Conservation (phyloP, 2,888 invertebrate species). For the Hoplodrina ambigua region DNA sequence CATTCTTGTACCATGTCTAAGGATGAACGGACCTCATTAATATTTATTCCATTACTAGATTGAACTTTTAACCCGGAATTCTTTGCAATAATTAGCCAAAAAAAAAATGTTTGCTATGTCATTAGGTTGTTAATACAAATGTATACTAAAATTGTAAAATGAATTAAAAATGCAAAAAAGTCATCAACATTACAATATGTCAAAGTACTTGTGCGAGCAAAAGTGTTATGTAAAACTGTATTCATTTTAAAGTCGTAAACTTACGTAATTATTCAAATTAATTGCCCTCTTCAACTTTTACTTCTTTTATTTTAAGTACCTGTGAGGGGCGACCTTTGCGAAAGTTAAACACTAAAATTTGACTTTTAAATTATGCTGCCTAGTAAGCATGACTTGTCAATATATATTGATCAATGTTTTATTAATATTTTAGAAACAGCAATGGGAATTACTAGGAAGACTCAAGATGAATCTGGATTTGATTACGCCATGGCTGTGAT, state of each 20-base stretch:
- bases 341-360: slow-evolving; percentile 18
- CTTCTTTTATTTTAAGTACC: slow-evolving; percentile 1
- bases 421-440: slow-evolving; percentile 92
- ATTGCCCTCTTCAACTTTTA: slow-evolving; percentile 23
- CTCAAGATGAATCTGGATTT: slow-evolving; percentile 93
- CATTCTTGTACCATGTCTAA: not conserved
- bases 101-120: no score
- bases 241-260: not conserved
- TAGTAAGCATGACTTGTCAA: slow-evolving; percentile 37
- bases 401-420: not conserved
- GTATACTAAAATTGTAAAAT: no score
- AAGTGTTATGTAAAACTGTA: not conserved
- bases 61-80: no score
- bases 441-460: slow-evolving; percentile 95
- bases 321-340: not conserved
- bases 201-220: not conserved
- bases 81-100: no score
- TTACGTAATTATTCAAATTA: slow-evolving; percentile 30
- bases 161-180: no score
- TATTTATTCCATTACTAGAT: no score
- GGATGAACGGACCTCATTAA: no score
- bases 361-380: slow-evolving; percentile 30
- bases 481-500: slow-evolving; percentile 96
- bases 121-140: no score
- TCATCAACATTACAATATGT: no score